Conservation (phyloP, 2,888 invertebrate species). For the Chaetogeoica ovagalla region DNA sequence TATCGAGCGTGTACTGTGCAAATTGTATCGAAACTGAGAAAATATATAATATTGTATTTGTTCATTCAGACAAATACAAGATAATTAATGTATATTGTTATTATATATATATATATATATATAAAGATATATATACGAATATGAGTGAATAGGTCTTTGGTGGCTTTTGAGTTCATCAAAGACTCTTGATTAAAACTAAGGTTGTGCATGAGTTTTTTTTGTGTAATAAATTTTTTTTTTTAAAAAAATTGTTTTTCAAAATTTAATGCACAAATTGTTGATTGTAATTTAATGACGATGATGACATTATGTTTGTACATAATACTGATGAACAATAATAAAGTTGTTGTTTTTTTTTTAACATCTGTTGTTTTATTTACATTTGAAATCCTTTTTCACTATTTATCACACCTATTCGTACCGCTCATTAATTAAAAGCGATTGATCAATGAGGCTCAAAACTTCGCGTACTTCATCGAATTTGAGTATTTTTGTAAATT, state of each 20-base stretch:
- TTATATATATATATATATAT: constrained; percentile 19
- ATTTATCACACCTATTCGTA: too few relatives aligned
- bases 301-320: constrained; percentile 46
- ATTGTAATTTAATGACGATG: constrained; percentile 20
- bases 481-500: too few relatives aligned
- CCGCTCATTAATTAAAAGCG: too few relatives aligned
- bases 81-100: not conserved
- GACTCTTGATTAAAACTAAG: constrained; percentile 43
- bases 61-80: not conserved
- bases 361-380: not conserved
- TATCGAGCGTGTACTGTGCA: not conserved
- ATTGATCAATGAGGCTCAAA: too few relatives aligned
- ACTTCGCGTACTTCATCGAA: too few relatives aligned
- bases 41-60: not conserved
- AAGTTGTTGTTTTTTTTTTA: constrained; percentile 45
- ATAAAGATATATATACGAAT: constrained; percentile 3
- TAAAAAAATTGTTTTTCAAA: constrained; percentile 10
- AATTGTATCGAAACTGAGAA: constrained; percentile 3
- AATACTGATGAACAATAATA: constrained; percentile 46
- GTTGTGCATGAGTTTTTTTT: constrained; percentile 39
- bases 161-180: not conserved
- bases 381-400: too few relatives aligned
- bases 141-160: constrained; percentile 32
- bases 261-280: constrained; percentile 50
- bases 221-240: constrained; percentile 25